Percentiles rank a stretch among this genome's conserved stretches.
These are phyloP conservation scores for Pilophorus perplexus DNA, from an alignment of 2,888 invertebrate genomes.

Conservation along the genomic window DNA sequence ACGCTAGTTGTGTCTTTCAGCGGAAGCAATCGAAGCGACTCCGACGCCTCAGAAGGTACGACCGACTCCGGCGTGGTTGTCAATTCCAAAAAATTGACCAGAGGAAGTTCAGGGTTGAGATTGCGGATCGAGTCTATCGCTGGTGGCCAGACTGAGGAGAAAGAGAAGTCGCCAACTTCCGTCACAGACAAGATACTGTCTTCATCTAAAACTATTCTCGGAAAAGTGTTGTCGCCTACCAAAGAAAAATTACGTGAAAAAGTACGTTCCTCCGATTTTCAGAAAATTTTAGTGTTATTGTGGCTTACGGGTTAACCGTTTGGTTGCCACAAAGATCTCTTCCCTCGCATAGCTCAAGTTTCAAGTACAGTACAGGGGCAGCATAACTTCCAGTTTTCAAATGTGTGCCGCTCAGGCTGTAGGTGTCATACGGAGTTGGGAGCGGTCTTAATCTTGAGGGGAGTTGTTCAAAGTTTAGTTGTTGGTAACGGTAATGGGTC, in stretches of 20 bases:
- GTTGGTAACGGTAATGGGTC: too few species aligned
- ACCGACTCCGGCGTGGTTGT: conserved; percentile 21
- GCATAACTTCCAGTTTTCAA: too few species aligned
- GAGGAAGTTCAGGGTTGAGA: conserved; percentile 41
- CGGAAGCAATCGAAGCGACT: conserved; percentile 28
- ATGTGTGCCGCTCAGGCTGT: too few species aligned
- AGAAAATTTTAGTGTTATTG: too few species aligned
- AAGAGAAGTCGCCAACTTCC: conserved; percentile 48
- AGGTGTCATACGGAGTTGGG: too few species aligned
- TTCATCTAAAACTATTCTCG: conserved; percentile 69
- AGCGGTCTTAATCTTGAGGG: too few species aligned
- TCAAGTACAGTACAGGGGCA: too few species aligned
- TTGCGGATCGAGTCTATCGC: conserved; percentile 37
- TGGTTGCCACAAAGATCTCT: too few species aligned
- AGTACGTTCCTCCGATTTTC: conserved; percentile 49
- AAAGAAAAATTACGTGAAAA: conserved; percentile 60
- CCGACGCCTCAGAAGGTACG: conserved; percentile 50
- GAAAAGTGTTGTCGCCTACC: conserved; percentile 72
- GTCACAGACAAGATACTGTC: conserved; percentile 65
- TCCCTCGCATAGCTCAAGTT: too few species aligned
- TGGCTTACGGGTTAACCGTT: too few species aligned
- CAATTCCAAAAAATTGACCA: conserved; percentile 30
- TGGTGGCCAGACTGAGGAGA: conserved; percentile 30
- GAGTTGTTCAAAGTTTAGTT: too few species aligned
- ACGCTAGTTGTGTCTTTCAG: too few species aligned